Evolutionary conservation across 2,888 invertebrate species (phyloP), one percentile per base, ranked within the genome.

Genomic region (Pandemis heparana): DNA sequence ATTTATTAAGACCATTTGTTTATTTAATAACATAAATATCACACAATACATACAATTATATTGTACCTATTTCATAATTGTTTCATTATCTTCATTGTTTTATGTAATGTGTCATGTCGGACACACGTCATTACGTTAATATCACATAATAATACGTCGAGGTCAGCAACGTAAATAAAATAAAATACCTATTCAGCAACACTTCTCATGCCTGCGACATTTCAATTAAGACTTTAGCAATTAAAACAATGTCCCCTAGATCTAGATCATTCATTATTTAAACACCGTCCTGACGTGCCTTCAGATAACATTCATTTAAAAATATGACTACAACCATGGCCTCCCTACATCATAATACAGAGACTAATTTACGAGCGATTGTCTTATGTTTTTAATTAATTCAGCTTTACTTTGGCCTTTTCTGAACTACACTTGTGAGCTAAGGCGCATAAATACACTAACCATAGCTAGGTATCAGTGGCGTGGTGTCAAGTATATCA

Each of bases 171-270:
- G 56, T 23, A 56, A 23, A 23, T 23, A 56, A 56, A 23, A 56
- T 23, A 56, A 56, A 56, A 12, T 56, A 23, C 56, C 10, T 23
- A 56, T 23, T 56, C 23, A 56, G 56, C 56, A 18, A 56, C 56
- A 23, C 56, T 56, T 56, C 56, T 23, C 56, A 56, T 10, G 51
- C 51, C n/a, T 51, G 56, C 23, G 56, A 23, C 56, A 23, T n/a
- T 56, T 56, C 12, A 18, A 56, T 56, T 12, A 56, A 56, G 56
- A 56, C 12, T 23, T 56, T 23, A 23, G 5, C n/a, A 12, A 51
- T 46, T 12, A 32, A 32, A n/a, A 53, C 9, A 6, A 8, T 23
- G 23, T 12, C 23, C 23, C 56, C 10, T 23, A 56, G 18, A 56
- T 23, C 56, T 16, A 18, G 51, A 51, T 8, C 9, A 53, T 8